Conservation (phyloP, 2,797 vertebrate genomes). For the Diceros bicornis region DNA sequence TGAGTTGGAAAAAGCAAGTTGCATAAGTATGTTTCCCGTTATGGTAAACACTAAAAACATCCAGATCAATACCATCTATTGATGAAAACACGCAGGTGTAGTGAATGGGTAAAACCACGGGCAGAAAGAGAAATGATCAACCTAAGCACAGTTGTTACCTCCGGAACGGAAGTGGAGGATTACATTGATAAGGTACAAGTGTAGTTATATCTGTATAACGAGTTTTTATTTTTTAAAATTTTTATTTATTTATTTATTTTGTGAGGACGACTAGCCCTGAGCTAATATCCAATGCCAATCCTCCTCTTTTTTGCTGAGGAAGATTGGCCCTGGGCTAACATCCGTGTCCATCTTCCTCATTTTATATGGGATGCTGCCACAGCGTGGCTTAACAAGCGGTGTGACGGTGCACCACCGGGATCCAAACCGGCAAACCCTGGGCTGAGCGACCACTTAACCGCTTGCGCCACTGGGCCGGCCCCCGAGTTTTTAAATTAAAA, state of each 20-base stretch:
- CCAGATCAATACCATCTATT: neutral
- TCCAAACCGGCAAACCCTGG: too few species aligned
- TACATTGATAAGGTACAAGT: neutral
- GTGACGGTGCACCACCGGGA: too few species aligned
- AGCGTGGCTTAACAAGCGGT: too few species aligned
- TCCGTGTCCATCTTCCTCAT: too few species aligned
- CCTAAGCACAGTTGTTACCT: neutral
- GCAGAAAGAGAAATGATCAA: neutral
- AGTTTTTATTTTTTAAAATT: neutral
- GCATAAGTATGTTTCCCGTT: neutral
- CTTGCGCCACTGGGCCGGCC: too few species aligned
- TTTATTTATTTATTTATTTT: too few species aligned
- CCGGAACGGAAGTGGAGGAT: neutral
- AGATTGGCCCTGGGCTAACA: too few species aligned
- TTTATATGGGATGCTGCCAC: too few species aligned
- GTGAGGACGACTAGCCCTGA: too few species aligned
- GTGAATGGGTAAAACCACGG: neutral
- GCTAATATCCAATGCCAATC: too few species aligned
- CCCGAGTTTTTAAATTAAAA: neutral
- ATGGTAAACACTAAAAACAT: neutral
- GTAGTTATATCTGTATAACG: neutral
- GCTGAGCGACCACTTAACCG: too few species aligned
- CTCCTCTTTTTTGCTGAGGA: too few species aligned
- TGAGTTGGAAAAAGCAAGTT: neutral
- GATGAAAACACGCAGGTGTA: neutral